A percentile compares a stretch with the other conserved stretches of the same genome.
These are phyloP conservation scores for Spinus pinus DNA, from an alignment of 2,797 vertebrate species.

Conservation along the genomic window DNA sequence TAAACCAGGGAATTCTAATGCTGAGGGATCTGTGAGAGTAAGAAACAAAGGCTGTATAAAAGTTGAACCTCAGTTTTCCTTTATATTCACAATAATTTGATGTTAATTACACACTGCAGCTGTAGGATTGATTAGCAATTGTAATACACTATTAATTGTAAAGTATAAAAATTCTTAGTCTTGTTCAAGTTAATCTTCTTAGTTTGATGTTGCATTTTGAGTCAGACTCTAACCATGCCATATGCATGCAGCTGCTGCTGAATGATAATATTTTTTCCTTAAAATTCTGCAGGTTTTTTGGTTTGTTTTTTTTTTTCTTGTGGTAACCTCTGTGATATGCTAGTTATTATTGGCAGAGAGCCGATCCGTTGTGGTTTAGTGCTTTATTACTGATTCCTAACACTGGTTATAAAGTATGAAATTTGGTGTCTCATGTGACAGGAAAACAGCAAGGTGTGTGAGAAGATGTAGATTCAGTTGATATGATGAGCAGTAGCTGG, in stretches of 20 bases:
- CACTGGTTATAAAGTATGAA: background rate
- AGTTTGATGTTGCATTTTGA: background rate
- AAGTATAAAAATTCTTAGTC: background rate
- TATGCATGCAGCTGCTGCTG: constrained; percentile 31
- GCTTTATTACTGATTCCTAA: background rate
- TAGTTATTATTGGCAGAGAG: background rate
- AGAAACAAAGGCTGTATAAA: background rate
- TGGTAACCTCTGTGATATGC: background rate
- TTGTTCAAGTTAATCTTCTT: constrained; percentile 14
- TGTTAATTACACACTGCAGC: background rate
- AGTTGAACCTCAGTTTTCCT: background rate
- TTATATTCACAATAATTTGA: background rate
- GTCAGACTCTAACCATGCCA: background rate
- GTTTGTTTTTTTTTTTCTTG: background rate
- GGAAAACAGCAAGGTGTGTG: background rate
- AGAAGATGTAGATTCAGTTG: background rate
- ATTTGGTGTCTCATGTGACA: background rate
- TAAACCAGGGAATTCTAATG: background rate
- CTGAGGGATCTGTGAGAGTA: background rate
- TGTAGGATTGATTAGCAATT: background rate
- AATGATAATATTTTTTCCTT: background rate
- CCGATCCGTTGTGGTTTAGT: background rate
- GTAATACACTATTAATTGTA: background rate
- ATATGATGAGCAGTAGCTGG: background rate
- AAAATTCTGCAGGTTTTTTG: background rate